Base-by-base conservation (phyloP, 2,113 vertebrate genomes). In the Notarius quadriscutis region DNA sequence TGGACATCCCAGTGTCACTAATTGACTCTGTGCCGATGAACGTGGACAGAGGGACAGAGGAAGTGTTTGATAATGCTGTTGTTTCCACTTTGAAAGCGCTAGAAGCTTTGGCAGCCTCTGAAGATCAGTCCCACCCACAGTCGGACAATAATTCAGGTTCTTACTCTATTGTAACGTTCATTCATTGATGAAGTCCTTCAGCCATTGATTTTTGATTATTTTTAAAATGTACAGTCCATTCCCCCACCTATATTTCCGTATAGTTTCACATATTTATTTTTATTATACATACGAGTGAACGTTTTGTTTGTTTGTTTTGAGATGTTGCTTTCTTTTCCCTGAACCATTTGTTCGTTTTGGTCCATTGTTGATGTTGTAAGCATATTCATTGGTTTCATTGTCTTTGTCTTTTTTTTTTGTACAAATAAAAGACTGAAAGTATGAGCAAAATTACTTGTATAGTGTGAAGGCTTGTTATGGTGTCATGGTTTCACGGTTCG, bases 91-190 rank as follows among this genome's bases (percentile, higher is more conserved):
- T 99, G 91, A 97, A 98, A 93, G 96, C 97, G 27, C 95, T 99
- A 20, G 97, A 98, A 93, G 97, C 96, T 79, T 96, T 99, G 87
- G 96, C 97, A 88, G 97, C 97, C 80, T 99, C 98, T 81, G 97
- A 99, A 93, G 98, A 99, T 91, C 97, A 97, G 91, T 93, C 93
- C 86, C 93, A 94, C 18, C 93, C 92, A 18, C 97, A 98, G 94
- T 97, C 96, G 83, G 97, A 96, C 96, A 97, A 96, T 94, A 98
- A 96, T 96, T 97, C 98, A 99, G 98, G 98, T 99, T 98, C 97
- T 97, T 99, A 97, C 95, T 96, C 96, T 92, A 97, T 99, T 94
- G 97, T 99, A 96, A 98, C 97, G 0, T 99, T 99, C 95, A 99
- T 99, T 94, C 97, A 98, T 95, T 99, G 96, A 97, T 93, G 93